Conservation (phyloP, 2,113 vertebrate genomes). For the Pseudorhombus dupliciocellatus region DNA sequence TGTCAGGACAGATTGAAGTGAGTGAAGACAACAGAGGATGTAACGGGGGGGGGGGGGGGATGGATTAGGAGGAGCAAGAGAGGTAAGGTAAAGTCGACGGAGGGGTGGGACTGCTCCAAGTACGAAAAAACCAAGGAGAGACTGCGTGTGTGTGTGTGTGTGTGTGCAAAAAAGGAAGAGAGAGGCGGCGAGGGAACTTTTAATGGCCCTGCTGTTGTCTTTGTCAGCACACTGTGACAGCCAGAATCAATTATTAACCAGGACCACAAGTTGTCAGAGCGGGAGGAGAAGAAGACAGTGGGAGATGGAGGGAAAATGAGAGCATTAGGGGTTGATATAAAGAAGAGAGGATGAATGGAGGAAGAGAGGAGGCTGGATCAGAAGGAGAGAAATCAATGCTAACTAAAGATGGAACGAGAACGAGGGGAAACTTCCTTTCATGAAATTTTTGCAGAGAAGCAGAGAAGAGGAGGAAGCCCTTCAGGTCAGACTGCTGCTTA, state of each 20-base stretch:
- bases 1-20: constrained; percentile 9
- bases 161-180: constrained; percentile 38
- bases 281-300: constrained; percentile 28
- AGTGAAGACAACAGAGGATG: constrained; percentile 13
- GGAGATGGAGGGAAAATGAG: constrained; percentile 27
- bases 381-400: constrained; percentile 14
- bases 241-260: constrained; percentile 73
- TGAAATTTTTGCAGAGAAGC: not conserved
- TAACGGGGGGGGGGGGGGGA: not conserved
- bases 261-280: constrained; percentile 54
- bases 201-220: constrained; percentile 74
- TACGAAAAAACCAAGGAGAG: constrained; percentile 34
- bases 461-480: not conserved
- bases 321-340: constrained; percentile 2
- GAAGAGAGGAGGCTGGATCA: constrained; percentile 28
- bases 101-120: constrained; percentile 1
- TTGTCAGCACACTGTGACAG: constrained; percentile 73
- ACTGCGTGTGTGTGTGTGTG: constrained; percentile 22
- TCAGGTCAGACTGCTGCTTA: too few relatives aligned
- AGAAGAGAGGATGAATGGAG: not conserved
- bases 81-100: constrained; percentile 1
- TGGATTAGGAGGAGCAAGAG: constrained; percentile 1
- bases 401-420: constrained; percentile 28
- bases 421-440: constrained; percentile 26
- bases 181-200: constrained; percentile 59